Conservation (phyloP, 2,113 vertebrate species). For the Microcebus tavaratra region DNA sequence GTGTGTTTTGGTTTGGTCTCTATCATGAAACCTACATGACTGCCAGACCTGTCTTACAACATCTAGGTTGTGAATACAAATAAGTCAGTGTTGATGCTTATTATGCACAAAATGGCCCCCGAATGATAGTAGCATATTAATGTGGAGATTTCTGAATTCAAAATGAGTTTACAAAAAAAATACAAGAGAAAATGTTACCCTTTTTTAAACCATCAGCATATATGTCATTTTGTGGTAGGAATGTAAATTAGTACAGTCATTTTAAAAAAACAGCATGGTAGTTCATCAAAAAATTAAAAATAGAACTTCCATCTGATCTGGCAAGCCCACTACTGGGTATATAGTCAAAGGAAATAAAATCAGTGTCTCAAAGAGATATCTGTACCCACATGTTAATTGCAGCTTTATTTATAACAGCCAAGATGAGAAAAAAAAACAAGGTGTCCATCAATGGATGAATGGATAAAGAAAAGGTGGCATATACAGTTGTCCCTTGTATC, state of each 20-base stretch:
- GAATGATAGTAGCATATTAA: background rate
- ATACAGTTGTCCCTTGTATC: background rate
- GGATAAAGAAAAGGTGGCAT: background rate
- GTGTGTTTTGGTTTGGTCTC: background rate
- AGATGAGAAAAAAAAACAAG: too few species aligned
- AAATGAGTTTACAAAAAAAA: background rate
- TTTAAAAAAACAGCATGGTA: background rate
- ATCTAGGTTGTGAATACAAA: constrained; percentile 57
- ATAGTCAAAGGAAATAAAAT: background rate
- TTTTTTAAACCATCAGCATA: background rate
- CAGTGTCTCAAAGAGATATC: too few species aligned
- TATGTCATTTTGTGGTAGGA: background rate
- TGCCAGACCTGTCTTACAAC: constrained; percentile 8
- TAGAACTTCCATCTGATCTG: too few species aligned
- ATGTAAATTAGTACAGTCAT: background rate
- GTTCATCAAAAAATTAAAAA: background rate
- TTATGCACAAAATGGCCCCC: background rate
- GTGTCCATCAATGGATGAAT: background rate
- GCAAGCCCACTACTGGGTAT: background rate
- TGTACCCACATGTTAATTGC: background rate
- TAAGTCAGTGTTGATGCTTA: constrained; percentile 11
- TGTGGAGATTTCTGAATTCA: background rate
- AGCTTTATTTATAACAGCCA: background rate
- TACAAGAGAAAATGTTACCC: background rate
- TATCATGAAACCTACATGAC: background rate